Evolutionary conservation across 2,113 vertebrate genomes (phyloP).

Genomic region (Euleptes europaea): DNA sequence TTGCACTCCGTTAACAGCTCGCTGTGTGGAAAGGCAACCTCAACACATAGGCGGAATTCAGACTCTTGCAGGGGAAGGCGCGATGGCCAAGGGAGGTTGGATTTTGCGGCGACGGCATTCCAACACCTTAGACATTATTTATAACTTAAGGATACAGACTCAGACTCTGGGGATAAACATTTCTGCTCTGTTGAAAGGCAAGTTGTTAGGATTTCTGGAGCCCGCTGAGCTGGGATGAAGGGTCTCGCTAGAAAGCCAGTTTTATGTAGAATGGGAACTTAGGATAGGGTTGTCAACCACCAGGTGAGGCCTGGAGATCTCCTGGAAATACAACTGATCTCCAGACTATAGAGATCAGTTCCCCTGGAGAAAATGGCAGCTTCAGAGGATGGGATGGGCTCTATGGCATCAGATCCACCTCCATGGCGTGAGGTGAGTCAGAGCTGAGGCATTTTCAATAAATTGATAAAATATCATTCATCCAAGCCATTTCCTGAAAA

Average conservation of each 20-base stretch:
- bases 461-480: background rate
- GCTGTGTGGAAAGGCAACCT: background rate
- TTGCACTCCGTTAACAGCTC: rapidly evolving
- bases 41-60: background rate
- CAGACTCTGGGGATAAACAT: background rate
- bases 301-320: too few relatives aligned
- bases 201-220: background rate
- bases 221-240: background rate
- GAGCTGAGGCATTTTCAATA: too few relatives aligned
- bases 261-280: background rate
- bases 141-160: background rate
- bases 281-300: too few relatives aligned
- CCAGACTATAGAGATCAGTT: too few relatives aligned
- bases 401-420: too few relatives aligned
- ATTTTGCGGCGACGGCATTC: too few relatives aligned
- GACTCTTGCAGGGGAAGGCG: background rate
- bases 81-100: rapidly evolving
- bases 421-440: too few relatives aligned
- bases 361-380: too few relatives aligned
- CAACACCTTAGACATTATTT: background rate
- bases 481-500: background rate
- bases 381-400: too few relatives aligned
- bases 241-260: background rate
- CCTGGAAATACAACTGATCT: too few relatives aligned
- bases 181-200: background rate